Evolutionary conservation across 1,140 invertebrate species (phyloP).

Genomic region (Drosophila nikananu): DNA sequence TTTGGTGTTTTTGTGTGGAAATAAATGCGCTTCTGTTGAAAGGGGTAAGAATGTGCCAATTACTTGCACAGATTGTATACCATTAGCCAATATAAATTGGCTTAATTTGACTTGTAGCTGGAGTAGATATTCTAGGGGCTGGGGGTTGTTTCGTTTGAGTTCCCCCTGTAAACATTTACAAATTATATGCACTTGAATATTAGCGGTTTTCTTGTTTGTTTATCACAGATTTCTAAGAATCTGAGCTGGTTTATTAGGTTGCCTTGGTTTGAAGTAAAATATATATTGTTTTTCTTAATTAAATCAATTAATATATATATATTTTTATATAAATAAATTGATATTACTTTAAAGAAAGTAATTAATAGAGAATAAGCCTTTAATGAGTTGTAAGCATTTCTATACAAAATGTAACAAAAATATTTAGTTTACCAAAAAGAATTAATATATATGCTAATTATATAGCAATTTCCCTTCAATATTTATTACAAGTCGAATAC

Average conservation of each 20-base stretch:
- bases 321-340: neutral
- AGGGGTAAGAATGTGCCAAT: conserved; percentile 6
- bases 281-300: too few species aligned
- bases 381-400: too few species aligned
- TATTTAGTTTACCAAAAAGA: too few species aligned
- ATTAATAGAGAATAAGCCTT: too few species aligned
- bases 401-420: too few species aligned
- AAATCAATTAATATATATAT: too few species aligned
- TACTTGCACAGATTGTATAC: conserved; percentile 16
- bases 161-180: conserved; percentile 14
- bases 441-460: too few species aligned
- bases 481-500: neutral
- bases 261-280: neutral
- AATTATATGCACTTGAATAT: neutral
- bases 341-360: neutral
- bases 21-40: conserved; percentile 8
- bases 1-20: neutral
- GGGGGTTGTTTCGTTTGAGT: too few species aligned
- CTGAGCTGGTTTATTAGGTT: conserved; percentile 2
- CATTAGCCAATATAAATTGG: conserved; percentile 24
- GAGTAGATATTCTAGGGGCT: conserved; percentile 2
- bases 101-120: conserved; percentile 3
- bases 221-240: conserved; percentile 2
- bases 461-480: neutral
- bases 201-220: conserved; percentile 11